Base-by-base conservation (phyloP, 2,113 vertebrate genomes). In the Phylloscopus whistleri region DNA sequence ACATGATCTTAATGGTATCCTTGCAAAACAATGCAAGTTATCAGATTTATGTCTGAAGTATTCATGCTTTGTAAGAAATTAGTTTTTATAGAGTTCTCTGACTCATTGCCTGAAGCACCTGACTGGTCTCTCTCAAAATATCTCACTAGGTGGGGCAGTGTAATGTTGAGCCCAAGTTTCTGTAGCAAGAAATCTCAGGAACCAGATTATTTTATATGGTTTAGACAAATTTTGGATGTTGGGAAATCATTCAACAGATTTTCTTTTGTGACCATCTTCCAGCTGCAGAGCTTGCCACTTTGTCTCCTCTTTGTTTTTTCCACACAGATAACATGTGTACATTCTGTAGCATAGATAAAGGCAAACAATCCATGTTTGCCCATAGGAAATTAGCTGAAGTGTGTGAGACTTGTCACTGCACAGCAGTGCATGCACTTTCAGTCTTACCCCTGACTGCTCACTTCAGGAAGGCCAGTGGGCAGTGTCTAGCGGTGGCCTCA, bases 251-350 rank as follows among this genome's bases (percentile, higher is more conserved):
- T 67, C 1, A 2, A 31, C 3, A 44, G 8, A 31, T 78, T 82
- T 39, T 35, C 12, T 39, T 63, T 72, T n/a, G 6, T 70, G 7
- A 43, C 3, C 10, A 53, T 21, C 46, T 73, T 11, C 24, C 49
- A 85, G 21, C 24, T 63, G 14, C 20, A 64, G 30, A 91, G 4
- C 14, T 56, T 60, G 11, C 2, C 60, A 4, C 24, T 46, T 80
- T 0, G 0, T 37, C 28, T 74, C 5, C 2, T 44, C 19, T 51
- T 53, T 23, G 3, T 58, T 16, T 17, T 63, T 92, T 55, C 33
- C 21, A 11, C 24, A 17, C 5, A 51, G 41, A 27, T 18, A 81
- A 35, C 0, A n/a, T n/a, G 2, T 21, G 7, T 5, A n/a, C 4
- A 5, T 70, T 62, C 41, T 78, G 5, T 4, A 44, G 16, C 16